Evolutionary conservation across 2,888 invertebrate species (phyloP), one percentile per base, ranked within the genome.

Genomic region (Nowickia ferox): DNA sequence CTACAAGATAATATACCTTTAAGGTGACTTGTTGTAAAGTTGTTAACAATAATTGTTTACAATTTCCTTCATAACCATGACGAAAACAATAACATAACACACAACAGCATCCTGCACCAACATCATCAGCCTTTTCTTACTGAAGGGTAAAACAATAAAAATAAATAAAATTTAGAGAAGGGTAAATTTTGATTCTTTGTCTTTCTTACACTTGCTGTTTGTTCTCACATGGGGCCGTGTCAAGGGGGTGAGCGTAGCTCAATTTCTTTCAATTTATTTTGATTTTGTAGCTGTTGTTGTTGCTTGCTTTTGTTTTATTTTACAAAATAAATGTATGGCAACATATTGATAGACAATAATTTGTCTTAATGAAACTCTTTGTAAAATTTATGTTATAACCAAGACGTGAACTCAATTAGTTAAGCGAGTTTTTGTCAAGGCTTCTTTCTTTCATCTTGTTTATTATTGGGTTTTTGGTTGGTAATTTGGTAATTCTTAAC

Each of bases 321-420:
- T 17, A 53, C 48, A 55, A 51, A 65, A 44, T 72, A 46, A 46
- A 65, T 81, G 55, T 75, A 68, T 85, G 92, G 92, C 90, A 92
- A 92, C 93, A 92, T 92, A 93, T 93, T 92, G 92, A 92, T 91
- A 92, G 92, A 93, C 91, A 93, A 92, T 92, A 92, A 93, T 92
- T 92, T 92, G 92, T 93, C 92, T 91, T 92, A 92, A 93, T 92
- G 92, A 92, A 92, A 92, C 90, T 92, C 90, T 88, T 78, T 71
- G 71, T 88, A 88, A 91, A 90, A 93, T 93, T 93, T 92, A 92
- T 92, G 92, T 90, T 90, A 91, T 91, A 90, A 89, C 88, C 87
- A 81, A 87, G 89, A 92, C 92, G 91, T 92, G 92, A 76, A 72
- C 76, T 76, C 79, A 83, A 83, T 83, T 83, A 83, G 79, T 86